These are phyloP conservation scores for Meloidogyne hapla DNA, from an alignment of 1,140 invertebrate genomes.

Conservation along the genomic window DNA sequence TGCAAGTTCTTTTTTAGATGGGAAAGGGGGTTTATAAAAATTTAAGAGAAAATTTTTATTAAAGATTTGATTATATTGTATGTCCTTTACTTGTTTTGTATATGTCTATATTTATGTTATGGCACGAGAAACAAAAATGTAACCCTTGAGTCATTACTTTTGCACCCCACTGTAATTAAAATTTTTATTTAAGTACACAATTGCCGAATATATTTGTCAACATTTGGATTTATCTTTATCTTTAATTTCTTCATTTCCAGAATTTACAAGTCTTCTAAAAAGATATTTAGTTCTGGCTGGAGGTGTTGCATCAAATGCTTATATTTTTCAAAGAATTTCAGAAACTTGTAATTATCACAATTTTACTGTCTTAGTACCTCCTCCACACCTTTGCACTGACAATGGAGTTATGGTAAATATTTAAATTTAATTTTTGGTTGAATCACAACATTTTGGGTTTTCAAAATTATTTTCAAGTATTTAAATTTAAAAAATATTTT, in stretches of 20 bases:
- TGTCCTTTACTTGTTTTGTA: no score
- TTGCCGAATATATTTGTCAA: conserved; percentile 18
- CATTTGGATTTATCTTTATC: conserved; percentile 6
- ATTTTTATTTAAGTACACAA: neutral
- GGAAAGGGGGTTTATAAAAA: no score
- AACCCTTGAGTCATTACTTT: no score
- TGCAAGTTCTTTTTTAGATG: no score
- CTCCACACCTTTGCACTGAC: conserved; percentile 21
- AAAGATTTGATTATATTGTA: no score
- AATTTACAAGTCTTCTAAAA: neutral
- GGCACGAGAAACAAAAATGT: no score
- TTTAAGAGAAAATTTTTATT: no score
- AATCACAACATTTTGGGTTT: no score
- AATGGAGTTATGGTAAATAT: conserved; percentile 22
- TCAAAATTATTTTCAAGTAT: no score
- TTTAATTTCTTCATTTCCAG: conserved; percentile 15
- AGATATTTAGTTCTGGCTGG: conserved; percentile 22
- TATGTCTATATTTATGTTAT: no score
- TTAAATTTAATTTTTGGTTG: neutral
- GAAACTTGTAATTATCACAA: neutral
- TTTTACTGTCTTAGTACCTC: conserved; percentile 9
- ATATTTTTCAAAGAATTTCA: neutral
- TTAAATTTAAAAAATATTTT: neutral
- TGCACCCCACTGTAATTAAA: no score
- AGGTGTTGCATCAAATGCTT: conserved; percentile 19